Base-by-base conservation (phyloP, 1,140 invertebrate genomes). In the Hycleus cichorii region DNA sequence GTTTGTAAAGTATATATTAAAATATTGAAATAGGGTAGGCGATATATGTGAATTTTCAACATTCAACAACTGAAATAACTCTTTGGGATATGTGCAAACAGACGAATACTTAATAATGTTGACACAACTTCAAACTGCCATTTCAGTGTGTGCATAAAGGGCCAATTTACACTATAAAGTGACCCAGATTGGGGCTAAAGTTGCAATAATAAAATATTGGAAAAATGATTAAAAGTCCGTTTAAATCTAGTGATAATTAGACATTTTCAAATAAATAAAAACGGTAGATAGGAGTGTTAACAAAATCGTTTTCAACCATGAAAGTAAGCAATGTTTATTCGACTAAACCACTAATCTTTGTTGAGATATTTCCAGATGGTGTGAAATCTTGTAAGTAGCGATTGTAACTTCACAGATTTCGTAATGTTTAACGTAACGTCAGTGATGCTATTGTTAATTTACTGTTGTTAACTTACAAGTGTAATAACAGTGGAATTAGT, bases 111-210 rank as follows among this genome's bases (percentile, higher is more conserved):
- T 57, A 57, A 48, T 47, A 40, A 57, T 49, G 46, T 49, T 49
- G 42, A 57, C 54, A 49, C 24, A 49, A 47, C 40, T 48, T 49
- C 48, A 48, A 57, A 40, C 48, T 57, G 39, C 38, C 38, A 40
- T 48, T n/a, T 47, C 45, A 42, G 40, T 32, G 32, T 32, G 46
- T 46, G 48, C 48, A 57, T 42, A 49, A 32, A 46, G 40, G 54
- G 42, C 46, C 47, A 49, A 57, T 57, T 57, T 57, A 49, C 54
- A 57, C 54, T 49, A 49, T 49, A 57, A 57, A 57, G 54, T 40
- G 42, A 39, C 11, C 40, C 7, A 47, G 39, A 26, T 56, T 27
- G 25, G 11, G 40, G 44, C 49, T 42, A 49, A 57, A 49, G 46
- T 46, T 25, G 39, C 54, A 38, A 39, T 40, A 49, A 27, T 44